Base-by-base conservation (phyloP, 2,888 invertebrate species). In the Mantis religiosa region DNA sequence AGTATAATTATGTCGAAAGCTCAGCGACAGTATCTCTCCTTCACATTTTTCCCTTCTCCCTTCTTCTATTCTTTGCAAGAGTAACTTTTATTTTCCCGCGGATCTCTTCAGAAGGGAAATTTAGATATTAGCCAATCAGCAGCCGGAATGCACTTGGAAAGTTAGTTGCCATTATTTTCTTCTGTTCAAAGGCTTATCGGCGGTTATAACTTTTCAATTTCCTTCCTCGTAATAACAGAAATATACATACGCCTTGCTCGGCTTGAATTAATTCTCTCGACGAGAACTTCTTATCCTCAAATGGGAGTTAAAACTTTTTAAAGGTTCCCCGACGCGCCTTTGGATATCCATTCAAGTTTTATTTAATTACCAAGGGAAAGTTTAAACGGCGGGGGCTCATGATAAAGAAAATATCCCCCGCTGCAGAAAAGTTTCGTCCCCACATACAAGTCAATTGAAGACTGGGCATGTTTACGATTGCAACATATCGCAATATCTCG, bases 171-270 rank as follows among this genome's bases (percentile, higher is more conserved):
- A 86, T 81, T 86, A 86, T 81, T 86, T 86, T 81, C 54, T 71
- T 71, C 54, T 71, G 54, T 28, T 14, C 34, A 82, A 71, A 27
- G 34, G 82, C 87, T 87, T 87, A 87, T 87, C 87, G 82, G 82
- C 82, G 81, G 87, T 87, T 87, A 82, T 71, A 87, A 87, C 87
- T 87, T 87, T 82, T 82, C 27, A 82, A 82, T 34, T 87, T 87
- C 41, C 85, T 85, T 54, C 34, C 30, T 34, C 30, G 82, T 82
- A 82, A 82, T 34, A 34, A 87, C 41, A 87, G 87, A 87, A 87
- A 87, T 82, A 82, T 34, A 82, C 27, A 82, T 71, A 30, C 34
- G 14, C 82, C 4, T 12, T 15, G 20, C 0, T 15, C n/a, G 34
- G 82, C 71, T 87, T 34, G 54, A 87, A 34, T 87, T 87, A 87